A percentile compares a stretch with the other conserved stretches of the same genome.
Conservation (phyloP, 2,797 vertebrate genomes). For the Catamblyrhynchus diadema region DNA sequence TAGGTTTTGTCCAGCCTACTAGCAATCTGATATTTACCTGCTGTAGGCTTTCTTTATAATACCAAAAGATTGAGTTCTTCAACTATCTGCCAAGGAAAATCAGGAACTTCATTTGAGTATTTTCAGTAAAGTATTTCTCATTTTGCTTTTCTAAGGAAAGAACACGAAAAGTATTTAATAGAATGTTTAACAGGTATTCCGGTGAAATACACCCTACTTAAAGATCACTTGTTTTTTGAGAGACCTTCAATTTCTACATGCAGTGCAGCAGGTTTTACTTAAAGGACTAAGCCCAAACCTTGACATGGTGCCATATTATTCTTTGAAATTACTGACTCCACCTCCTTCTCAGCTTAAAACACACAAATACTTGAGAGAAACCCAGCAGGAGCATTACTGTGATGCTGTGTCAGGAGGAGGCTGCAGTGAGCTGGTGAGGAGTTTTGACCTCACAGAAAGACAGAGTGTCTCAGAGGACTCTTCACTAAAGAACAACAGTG, state of each 20-base stretch:
- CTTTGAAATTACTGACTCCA: neutral
- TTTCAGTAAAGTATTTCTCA: neutral
- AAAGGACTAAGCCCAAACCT: neutral
- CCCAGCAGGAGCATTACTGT: neutral
- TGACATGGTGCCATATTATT: neutral
- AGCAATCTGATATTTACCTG: neutral
- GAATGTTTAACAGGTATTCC: neutral
- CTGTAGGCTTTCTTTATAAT: neutral
- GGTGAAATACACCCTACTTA: neutral
- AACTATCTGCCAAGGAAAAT: neutral
- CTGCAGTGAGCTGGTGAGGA: neutral
- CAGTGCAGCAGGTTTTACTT: neutral
- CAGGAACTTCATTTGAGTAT: neutral
- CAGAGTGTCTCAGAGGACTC: neutral
- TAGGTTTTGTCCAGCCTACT: neutral
- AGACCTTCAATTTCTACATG: neutral
- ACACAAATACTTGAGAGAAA: neutral
- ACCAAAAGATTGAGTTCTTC: neutral
- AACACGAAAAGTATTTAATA: neutral
- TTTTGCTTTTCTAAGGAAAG: neutral
- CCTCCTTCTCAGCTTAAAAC: neutral
- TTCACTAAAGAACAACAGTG: neutral
- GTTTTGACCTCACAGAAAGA: neutral
- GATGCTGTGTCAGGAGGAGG: neutral
- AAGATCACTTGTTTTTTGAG: neutral